Percentiles rank a stretch among this genome's conserved stretches.
Conservation (phyloP, 1,140 invertebrate genomes). For the Drosophila sp. region DNA sequence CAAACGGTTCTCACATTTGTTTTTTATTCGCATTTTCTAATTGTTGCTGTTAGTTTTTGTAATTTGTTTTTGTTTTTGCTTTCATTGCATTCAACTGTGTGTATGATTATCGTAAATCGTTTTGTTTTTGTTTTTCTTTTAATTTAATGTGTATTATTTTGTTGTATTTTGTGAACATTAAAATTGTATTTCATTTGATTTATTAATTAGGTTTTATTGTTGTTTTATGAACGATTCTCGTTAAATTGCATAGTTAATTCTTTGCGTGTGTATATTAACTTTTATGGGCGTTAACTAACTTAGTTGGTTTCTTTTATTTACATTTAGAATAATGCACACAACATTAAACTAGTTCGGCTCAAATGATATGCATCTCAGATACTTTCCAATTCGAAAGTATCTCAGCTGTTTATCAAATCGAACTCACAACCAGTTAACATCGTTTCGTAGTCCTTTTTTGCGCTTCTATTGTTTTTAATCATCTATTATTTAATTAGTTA, state of each 20-base stretch:
- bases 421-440: constrained; percentile 70
- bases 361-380: constrained; percentile 48
- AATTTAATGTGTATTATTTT: constrained; percentile 33
- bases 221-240: constrained; percentile 47
- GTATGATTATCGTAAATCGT: constrained; percentile 71
- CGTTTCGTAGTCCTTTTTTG: constrained; percentile 48
- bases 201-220: constrained; percentile 43
- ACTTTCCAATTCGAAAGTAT: constrained; percentile 36
- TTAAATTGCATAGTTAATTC: constrained; percentile 53
- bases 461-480: constrained; percentile 32
- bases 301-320: constrained; percentile 66
- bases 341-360: constrained; percentile 62
- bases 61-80: constrained; percentile 20
- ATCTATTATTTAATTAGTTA: constrained; percentile 18
- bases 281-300: constrained; percentile 59
- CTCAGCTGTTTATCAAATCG: constrained; percentile 51
- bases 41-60: constrained; percentile 55
- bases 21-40: constrained; percentile 45
- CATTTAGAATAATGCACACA: constrained; percentile 80
- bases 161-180: constrained; percentile 67
- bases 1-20: constrained; percentile 50
- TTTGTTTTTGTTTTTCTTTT: constrained; percentile 37
- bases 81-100: constrained; percentile 46
- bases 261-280: constrained; percentile 36
- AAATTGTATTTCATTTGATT: constrained; percentile 60